A percentile compares a stretch with the other conserved stretches of the same genome.
Conservation (phyloP, 2,797 vertebrate species). For the Capromys pilorides region DNA sequence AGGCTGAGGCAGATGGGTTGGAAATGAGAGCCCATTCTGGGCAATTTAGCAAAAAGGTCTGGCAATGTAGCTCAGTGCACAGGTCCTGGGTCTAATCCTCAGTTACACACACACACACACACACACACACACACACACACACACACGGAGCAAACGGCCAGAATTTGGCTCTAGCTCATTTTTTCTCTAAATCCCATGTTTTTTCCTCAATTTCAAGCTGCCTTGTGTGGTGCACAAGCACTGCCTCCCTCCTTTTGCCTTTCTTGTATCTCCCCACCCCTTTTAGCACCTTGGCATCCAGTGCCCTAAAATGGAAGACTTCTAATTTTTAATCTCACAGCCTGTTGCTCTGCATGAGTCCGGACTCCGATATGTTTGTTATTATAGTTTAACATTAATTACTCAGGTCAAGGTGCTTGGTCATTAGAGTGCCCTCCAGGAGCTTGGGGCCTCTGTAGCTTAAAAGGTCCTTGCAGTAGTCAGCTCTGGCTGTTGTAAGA, state of each 20-base stretch:
- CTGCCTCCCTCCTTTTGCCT: too few relatives aligned
- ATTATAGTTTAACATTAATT: neutral
- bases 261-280: accelerated
- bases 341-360: neutral
- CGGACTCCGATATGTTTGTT: neutral
- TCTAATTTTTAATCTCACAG: neutral
- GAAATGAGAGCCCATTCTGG: neutral
- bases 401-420: neutral
- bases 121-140: neutral
- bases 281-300: neutral
- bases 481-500: neutral
- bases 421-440: neutral
- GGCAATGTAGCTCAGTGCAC: neutral
- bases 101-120: neutral
- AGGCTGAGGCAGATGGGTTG: neutral
- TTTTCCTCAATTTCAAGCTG: neutral
- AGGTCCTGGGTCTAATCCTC: neutral
- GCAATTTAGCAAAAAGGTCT: neutral
- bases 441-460: neutral
- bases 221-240: neutral
- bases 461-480: neutral
- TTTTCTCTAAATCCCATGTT: neutral
- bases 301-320: neutral
- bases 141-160: neutral
- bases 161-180: neutral